Percentiles rank a stretch among this genome's conserved stretches.
phyloP scores from a whole-genome alignment of 1,140 invertebrate genomes.

The Nylanderia fulva region DNA sequence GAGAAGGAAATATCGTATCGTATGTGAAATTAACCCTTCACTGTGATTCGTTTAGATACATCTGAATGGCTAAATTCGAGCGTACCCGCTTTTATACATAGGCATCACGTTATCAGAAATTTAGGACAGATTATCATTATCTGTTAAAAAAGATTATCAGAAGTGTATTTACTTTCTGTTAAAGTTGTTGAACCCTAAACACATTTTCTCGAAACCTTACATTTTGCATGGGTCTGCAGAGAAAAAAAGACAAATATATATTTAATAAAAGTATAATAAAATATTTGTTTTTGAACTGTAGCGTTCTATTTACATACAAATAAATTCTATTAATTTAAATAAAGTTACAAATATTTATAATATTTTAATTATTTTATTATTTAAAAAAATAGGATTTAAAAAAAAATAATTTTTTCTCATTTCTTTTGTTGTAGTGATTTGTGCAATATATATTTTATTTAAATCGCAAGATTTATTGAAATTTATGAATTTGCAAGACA shows the following conservation, averaged over 20 bases:
- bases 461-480: slow-evolving; percentile 1
- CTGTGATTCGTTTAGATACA: not conserved
- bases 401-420: not conserved
- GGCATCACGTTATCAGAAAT: slow-evolving; percentile 17
- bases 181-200: not conserved
- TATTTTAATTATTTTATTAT: not conserved
- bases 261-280: not conserved
- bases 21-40: no score
- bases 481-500: not conserved
- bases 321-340: not conserved
- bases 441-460: not conserved
- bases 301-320: no score
- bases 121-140: slow-evolving; percentile 32
- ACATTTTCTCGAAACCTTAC: not conserved
- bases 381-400: not conserved
- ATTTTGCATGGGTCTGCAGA: not conserved
- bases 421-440: not conserved
- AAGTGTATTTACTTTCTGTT: not conserved
- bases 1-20: not conserved
- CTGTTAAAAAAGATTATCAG: slow-evolving; percentile 18
- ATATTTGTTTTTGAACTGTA: slow-evolving; percentile 7
- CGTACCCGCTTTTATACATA: slow-evolving; percentile 38
- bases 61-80: not conserved
- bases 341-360: not conserved
- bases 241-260: no score